Evolutionary conservation across 92 coral and sea anemone species (phyloP), one percentile per base, ranked within the genome.

Genomic region (Epizoanthus scotinus): DNA sequence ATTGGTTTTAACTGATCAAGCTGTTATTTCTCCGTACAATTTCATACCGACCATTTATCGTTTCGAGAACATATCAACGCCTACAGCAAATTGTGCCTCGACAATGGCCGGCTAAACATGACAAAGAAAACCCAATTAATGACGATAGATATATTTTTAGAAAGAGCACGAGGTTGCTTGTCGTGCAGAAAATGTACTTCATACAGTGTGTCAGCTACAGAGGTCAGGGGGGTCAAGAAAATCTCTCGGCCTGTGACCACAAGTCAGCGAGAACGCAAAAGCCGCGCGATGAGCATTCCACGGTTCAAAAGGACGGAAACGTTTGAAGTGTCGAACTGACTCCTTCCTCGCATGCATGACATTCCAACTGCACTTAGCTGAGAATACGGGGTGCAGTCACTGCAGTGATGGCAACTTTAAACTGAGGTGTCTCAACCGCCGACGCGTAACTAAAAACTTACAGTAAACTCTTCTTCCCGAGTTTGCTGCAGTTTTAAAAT

Each of bases 141-240:
- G 2, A 1, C 52, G 52, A 47, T 47, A 47, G 52, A 47, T 47
- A 47, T 47, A 47, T 47, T 47, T 47, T 47, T 12, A 47, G 52
- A 47, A 47, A 10, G 17, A 24, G 29, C 40, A 24, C 8, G 53
- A 5, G 8, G 29, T 38, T 58, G 34, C 38, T 59, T 58, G 81
- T 75, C 81, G 81, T 75, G 81, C 81, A 75, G 81, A 75, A 58
- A 75, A 75, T 75, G 20, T 58, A 59, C 67, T 38, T 67, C 26
- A 24, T 38, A 22, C 55, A 69, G n/a, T 55, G 55, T 28, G 61
- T 58, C 64, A 61, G 50, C 17, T 20, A 24, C 14, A 71, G 53
- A 71, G 61, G 78, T 50, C 55, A 57, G 31, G 22, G 31, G 22
- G 78, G 78, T 71, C 68, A 75, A 29, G 24, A 75, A 34, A 38